A percentile compares a stretch with the other conserved stretches of the same genome.
Conservation (phyloP, 53 echinoderm and acorn worm genomes). For the Hippasteria phrygiana region DNA sequence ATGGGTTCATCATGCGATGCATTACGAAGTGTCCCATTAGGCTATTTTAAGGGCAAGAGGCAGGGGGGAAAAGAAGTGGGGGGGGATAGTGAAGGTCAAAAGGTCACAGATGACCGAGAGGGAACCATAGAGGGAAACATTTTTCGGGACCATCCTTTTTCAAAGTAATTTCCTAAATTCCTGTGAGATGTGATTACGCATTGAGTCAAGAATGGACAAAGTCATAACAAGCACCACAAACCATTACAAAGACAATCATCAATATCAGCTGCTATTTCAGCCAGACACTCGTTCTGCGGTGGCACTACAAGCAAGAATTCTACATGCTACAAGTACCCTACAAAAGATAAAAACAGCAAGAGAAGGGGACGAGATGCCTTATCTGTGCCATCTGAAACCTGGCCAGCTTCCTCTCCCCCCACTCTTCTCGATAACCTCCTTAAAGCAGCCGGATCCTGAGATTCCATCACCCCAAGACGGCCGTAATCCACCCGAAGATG, state of each 20-base stretch:
- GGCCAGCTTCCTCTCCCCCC: background rate
- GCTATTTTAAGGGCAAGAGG: background rate
- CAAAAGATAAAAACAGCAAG: background rate
- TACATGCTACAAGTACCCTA: background rate
- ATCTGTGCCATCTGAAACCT: background rate
- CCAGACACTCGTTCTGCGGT: background rate
- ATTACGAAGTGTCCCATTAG: conserved; percentile 13
- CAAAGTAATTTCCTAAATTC: no score
- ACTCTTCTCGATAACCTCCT: background rate
- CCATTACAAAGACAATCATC: background rate
- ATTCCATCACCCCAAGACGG: conserved; percentile 18
- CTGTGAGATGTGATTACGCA: no score
- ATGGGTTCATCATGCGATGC: background rate
- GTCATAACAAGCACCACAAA: background rate
- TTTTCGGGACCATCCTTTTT: no score
- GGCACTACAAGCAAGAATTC: no score
- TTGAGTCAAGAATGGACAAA: no score
- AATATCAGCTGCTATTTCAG: background rate
- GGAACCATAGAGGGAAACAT: no score
- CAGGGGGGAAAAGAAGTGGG: no score
- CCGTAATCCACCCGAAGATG: background rate
- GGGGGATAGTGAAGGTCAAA: no score
- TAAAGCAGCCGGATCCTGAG: conserved; percentile 3
- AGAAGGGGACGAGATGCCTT: background rate
- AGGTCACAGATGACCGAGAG: no score